These are phyloP conservation scores for Taeniopygia guttata DNA, from an alignment of 2,797 vertebrate genomes.

Conservation along the genomic window DNA sequence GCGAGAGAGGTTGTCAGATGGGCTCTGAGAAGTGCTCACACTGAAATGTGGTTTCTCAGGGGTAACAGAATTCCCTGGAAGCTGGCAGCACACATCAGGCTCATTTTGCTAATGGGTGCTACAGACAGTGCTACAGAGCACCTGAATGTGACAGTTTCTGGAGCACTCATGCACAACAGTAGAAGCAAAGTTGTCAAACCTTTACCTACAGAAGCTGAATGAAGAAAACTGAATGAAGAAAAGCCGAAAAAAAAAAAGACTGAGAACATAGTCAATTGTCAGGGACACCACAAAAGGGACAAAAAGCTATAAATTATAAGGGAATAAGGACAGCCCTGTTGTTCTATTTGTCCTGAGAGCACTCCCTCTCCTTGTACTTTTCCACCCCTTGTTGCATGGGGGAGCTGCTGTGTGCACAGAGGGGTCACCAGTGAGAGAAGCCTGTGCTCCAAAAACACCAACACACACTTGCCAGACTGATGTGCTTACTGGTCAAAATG, in stretches of 20 bases:
- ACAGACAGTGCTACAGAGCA: not conserved
- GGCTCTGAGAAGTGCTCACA: accelerated
- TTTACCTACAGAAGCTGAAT: not conserved
- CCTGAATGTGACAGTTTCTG: not conserved
- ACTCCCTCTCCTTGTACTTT: not conserved
- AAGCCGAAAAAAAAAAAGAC: not conserved
- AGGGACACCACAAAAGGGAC: not conserved
- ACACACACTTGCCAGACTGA: not conserved
- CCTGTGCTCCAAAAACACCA: not conserved
- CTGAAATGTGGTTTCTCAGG: not conserved
- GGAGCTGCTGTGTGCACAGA: not conserved
- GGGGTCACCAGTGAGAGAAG: not conserved
- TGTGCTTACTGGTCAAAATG: not conserved
- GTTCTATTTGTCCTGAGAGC: accelerated
- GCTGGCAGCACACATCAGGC: not conserved
- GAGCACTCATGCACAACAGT: not conserved
- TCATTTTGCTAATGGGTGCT: not conserved
- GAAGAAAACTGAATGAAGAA: not conserved
- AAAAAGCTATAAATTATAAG: not conserved
- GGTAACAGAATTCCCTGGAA: not conserved
- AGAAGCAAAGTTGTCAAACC: not conserved
- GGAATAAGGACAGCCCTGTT: accelerated
- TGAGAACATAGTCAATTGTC: not conserved
- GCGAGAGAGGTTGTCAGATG: not conserved
- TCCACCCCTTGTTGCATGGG: not conserved